Evolutionary conservation across 2,797 vertebrate genomes (phyloP), one percentile per base, ranked within the genome.

Genomic region (Peromyscus aztecus): DNA sequence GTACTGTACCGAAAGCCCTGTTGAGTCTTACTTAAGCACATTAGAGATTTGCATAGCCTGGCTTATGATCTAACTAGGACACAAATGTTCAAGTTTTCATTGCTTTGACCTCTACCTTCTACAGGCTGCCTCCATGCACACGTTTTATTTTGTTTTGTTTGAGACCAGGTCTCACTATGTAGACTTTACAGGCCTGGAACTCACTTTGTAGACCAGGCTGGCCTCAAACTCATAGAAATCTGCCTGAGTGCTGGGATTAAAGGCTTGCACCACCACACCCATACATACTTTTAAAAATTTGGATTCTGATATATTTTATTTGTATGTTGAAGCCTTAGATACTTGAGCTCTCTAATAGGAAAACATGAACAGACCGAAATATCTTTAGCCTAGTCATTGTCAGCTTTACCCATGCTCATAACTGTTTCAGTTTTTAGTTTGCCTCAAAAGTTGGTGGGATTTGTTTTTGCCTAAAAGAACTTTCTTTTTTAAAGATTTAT

Each of bases 381-480:
- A 10, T 63, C 31, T 94, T 75, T 86, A 82, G 49, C 76, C 11
- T 77, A 43, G 8, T 93, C 34, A 65, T 80, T 65, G 29, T 85
- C 85, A 55, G 67, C 24, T 6, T 90, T 93, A 34, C n/a, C 37
- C 83, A 55, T 69, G 7, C 8, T 94, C 92, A 19, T 46, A 29
- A 55, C 29, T 34, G 24, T 19, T 76, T 91, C 93, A 34, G 49
- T 71, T 12, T 93, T 92, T 89, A 75, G 71, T 95, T 94, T 98
- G 37, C 82, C 49, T 96, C 4, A 34, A 31, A 97, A 93, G 37
- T n/a, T 92, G 67, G 17, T 96, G 27, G 69, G 57, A 94, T 97
- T 96, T 95, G 21, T 94, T 96, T 69, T 90, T 95, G 46, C 65
- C 91, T 94, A 52, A 19, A 87, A 46, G 94, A 85, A 55, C 52